Percentiles rank a stretch among this genome's conserved stretches.
Evolutionary conservation across 2,888 invertebrate genomes (phyloP).

Genomic region (Acronicta aceris): DNA sequence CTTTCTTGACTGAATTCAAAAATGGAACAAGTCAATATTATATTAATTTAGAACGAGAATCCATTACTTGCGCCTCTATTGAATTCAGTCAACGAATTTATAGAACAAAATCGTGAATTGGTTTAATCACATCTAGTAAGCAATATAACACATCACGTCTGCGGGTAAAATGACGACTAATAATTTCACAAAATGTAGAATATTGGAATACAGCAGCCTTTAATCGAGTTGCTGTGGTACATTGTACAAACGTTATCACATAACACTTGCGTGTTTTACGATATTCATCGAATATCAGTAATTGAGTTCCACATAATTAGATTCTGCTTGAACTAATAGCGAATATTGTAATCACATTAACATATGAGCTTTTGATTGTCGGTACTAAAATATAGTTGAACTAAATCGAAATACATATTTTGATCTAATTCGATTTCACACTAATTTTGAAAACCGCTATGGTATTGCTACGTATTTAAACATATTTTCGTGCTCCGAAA

Average conservation of each 20-base stretch:
- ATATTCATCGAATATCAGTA: slow-evolving; percentile 11
- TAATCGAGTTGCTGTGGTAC: slow-evolving; percentile 10
- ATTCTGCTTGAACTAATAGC: slow-evolving; percentile 12
- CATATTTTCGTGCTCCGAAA: slow-evolving; percentile 40
- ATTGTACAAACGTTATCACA: not conserved
- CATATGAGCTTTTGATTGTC: slow-evolving; percentile 5
- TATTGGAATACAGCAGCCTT: not conserved
- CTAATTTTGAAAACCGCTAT: slow-evolving; percentile 37
- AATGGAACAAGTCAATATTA: no score
- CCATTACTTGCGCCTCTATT: no score
- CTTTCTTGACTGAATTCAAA: no score
- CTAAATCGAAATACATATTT: slow-evolving; percentile 25
- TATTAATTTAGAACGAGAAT: no score
- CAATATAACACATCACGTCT: not conserved
- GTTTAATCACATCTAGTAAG: no score
- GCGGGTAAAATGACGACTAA: no score
- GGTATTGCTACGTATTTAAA: slow-evolving; percentile 32
- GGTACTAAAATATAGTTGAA: slow-evolving; percentile 7
- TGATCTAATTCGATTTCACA: slow-evolving; percentile 13
- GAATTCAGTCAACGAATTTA: no score
- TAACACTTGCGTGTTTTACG: not conserved
- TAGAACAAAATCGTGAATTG: no score
- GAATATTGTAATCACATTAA: slow-evolving; percentile 18
- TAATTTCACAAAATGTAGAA: no score
- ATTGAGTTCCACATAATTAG: slow-evolving; percentile 11